Evolutionary conservation across 1,140 invertebrate genomes (phyloP).

Genomic region (Orius insidiosus): DNA sequence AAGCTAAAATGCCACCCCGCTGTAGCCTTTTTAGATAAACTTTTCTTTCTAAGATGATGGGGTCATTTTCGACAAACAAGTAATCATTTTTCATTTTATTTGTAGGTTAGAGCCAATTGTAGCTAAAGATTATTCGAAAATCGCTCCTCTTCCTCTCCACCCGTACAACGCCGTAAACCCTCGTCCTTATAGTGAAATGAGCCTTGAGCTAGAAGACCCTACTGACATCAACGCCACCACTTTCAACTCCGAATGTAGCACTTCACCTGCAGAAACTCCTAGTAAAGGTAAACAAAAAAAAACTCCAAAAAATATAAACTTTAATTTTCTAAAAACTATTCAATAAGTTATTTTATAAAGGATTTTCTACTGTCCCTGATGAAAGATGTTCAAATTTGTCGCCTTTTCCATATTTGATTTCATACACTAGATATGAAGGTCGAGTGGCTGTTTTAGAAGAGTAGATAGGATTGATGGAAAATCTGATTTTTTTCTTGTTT

Average conservation of each 20-base stretch:
- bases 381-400: too few relatives aligned
- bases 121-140: slow-evolving; percentile 43
- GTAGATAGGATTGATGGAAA: neutral
- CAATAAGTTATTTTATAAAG: too few relatives aligned
- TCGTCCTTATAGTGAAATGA: slow-evolving; percentile 28
- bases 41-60: too few relatives aligned
- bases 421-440: neutral
- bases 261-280: slow-evolving; percentile 18
- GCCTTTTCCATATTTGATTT: too few relatives aligned
- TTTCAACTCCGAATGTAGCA: slow-evolving; percentile 3
- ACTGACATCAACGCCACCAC: neutral
- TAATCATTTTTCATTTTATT: slow-evolving; percentile 13
- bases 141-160: slow-evolving; percentile 47
- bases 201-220: slow-evolving; percentile 23
- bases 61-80: too few relatives aligned
- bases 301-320: too few relatives aligned
- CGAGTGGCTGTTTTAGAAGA: neutral
- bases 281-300: slow-evolving; percentile 14
- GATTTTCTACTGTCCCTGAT: too few relatives aligned
- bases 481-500: neutral
- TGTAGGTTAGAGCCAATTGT: slow-evolving; percentile 51
- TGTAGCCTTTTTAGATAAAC: too few relatives aligned
- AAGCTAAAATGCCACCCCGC: too few relatives aligned
- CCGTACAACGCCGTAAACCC: slow-evolving; percentile 34
- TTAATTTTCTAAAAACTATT: too few relatives aligned